phyloP scores from a whole-genome alignment of 1,140 invertebrate species.

The Acromyrmex heyeri region DNA sequence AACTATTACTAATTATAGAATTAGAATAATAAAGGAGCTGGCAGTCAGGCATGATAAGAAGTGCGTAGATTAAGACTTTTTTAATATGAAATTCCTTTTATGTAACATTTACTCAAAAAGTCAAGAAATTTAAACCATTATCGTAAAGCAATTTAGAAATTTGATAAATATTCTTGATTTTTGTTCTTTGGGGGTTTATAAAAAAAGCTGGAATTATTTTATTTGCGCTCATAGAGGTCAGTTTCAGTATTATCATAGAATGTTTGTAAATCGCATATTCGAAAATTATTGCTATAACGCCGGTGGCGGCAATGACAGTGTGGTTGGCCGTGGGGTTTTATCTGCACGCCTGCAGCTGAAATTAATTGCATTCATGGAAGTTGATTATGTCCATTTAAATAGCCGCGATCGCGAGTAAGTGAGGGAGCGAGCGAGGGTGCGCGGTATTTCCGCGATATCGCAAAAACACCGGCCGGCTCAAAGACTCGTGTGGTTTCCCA shows the following conservation, averaged over 20 bases:
- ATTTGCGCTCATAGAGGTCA: neutral
- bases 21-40: too few relatives aligned
- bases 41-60: too few relatives aligned
- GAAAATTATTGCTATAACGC: conserved; percentile 46
- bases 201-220: neutral
- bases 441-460: conserved; percentile 37
- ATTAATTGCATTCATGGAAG: conserved; percentile 54
- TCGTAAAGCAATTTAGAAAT: neutral
- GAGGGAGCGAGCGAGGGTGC: neutral
- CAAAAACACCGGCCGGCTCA: conserved; percentile 41
- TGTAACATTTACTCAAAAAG: too few relatives aligned
- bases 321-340: conserved; percentile 41
- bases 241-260: neutral
- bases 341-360: conserved; percentile 42
- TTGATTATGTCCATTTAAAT: conserved; percentile 62
- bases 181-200: too few relatives aligned
- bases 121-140: neutral
- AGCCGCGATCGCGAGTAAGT: conserved; percentile 28
- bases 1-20: too few relatives aligned
- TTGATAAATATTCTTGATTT: neutral
- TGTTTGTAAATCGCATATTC: conserved; percentile 47
- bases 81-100: too few relatives aligned
- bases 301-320: neutral
- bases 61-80: too few relatives aligned
- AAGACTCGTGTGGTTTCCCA: conserved; percentile 36